A percentile compares a stretch with the other conserved stretches of the same genome.
Evolutionary conservation across 1,140 invertebrate species (phyloP).

Genomic region (Piezodorus guildinii): DNA sequence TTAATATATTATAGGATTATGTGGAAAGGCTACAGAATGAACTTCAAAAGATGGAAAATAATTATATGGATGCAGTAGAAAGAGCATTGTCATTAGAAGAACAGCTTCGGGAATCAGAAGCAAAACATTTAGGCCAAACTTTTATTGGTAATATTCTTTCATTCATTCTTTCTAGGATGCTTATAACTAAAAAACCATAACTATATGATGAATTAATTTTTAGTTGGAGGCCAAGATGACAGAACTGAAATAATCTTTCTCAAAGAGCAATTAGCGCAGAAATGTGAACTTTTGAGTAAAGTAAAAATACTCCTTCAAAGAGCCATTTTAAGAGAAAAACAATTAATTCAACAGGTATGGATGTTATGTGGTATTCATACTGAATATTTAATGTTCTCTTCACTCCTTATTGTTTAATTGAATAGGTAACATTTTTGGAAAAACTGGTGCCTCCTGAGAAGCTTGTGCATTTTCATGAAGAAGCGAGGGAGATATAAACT

Average conservation of each 20-base stretch:
- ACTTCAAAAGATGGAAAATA: slow-evolving; percentile 34
- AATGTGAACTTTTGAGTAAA: slow-evolving; percentile 40
- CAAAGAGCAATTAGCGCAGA: slow-evolving; percentile 39
- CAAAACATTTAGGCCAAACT: slow-evolving; percentile 19
- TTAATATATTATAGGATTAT: slow-evolving; percentile 24
- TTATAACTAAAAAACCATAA: neutral
- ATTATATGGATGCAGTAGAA: slow-evolving; percentile 37
- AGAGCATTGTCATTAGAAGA: slow-evolving; percentile 36
- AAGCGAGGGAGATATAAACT: slow-evolving; percentile 4
- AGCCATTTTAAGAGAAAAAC: slow-evolving; percentile 42
- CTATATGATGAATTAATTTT: neutral
- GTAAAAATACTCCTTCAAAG: slow-evolving; percentile 42
- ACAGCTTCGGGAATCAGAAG: slow-evolving; percentile 34
- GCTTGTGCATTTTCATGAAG: slow-evolving; percentile 9
- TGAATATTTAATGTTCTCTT: neutral
- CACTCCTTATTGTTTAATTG: neutral
- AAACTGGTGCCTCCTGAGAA: slow-evolving; percentile 24
- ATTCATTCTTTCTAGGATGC: neutral
- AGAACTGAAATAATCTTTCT: slow-evolving; percentile 26
- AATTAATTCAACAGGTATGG: slow-evolving; percentile 38
- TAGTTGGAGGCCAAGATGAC: slow-evolving; percentile 19
- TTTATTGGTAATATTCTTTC: slow-evolving; percentile 16
- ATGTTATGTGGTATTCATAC: neutral
- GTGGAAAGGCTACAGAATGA: slow-evolving; percentile 30
- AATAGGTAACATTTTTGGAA: slow-evolving; percentile 23